These are phyloP conservation scores for Cerastis leucographa DNA, from an alignment of 2,888 invertebrate genomes.

Conservation along the genomic window DNA sequence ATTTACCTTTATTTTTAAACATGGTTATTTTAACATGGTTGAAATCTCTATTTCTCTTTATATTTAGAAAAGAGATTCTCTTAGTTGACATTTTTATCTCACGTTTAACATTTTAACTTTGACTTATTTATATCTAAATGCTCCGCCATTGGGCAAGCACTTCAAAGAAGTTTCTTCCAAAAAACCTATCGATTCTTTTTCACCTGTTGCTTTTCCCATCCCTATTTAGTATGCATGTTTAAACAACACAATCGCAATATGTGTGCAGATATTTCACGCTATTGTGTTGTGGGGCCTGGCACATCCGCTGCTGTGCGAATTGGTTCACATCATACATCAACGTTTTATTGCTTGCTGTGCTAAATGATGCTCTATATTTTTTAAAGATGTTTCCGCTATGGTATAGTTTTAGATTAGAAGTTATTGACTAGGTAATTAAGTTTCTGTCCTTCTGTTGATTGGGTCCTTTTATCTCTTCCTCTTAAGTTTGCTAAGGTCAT, in stretches of 20 bases:
- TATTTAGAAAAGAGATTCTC: background rate
- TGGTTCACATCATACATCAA: conserved; percentile 41
- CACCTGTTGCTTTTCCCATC: background rate
- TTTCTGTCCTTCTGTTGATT: no score
- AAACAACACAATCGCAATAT: conserved; percentile 37
- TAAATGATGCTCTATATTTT: conserved; percentile 29
- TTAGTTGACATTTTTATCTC: no score
- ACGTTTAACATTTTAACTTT: no score
- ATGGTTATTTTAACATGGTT: no score
- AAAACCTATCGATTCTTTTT: background rate
- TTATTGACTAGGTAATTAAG: background rate
- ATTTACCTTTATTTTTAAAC: no score
- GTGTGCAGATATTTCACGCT: conserved; percentile 51
- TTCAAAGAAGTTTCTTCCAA: background rate
- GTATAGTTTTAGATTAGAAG: conserved; percentile 3
- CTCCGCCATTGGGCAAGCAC: background rate
- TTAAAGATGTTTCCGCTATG: conserved; percentile 3
- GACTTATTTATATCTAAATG: background rate
- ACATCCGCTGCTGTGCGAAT: conserved; percentile 44
- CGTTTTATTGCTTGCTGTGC: conserved; percentile 13
- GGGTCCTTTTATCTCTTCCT: no score
- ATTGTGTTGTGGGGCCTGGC: conserved; percentile 45
- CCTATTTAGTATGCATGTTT: conserved; percentile 22
- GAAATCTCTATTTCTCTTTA: background rate
- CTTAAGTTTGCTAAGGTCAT: no score